Percentiles rank a stretch among this genome's conserved stretches.
Conservation (phyloP, 1,140 invertebrate genomes). For the Heliconius hermathena region DNA sequence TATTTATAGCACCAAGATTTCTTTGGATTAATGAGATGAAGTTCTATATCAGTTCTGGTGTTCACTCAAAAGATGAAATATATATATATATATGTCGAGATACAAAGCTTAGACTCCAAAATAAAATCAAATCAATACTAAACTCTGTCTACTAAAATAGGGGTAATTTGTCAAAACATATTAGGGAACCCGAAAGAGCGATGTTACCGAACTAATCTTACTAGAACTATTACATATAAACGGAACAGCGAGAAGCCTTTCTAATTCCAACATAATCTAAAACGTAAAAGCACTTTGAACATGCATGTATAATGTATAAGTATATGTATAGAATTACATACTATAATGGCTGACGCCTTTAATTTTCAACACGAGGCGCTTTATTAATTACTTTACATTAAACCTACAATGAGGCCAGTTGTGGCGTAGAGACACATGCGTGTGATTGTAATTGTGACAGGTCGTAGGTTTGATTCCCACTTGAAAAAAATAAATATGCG, state of each 20-base stretch:
- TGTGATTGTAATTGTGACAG: too few relatives aligned
- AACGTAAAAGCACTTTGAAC: background rate
- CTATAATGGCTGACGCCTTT: background rate
- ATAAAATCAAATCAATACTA: background rate
- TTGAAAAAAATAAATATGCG: too few relatives aligned
- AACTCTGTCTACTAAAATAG: background rate
- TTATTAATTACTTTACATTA: background rate
- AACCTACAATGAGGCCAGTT: too few relatives aligned
- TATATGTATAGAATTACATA: slow-evolving; percentile 1
- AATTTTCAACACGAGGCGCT: background rate
- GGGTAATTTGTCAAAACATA: background rate
- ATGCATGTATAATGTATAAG: background rate
- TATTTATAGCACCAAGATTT: too few relatives aligned
- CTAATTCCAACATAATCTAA: background rate
- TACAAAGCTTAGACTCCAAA: too few relatives aligned
- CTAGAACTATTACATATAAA: slow-evolving; percentile 6
- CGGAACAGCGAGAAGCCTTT: slow-evolving; percentile 7
- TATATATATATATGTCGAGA: too few relatives aligned
- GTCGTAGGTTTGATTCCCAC: too few relatives aligned
- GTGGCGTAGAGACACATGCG: too few relatives aligned
- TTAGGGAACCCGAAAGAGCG: background rate
- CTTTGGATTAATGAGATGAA: background rate
- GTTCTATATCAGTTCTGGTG: too few relatives aligned
- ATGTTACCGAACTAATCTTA: slow-evolving; percentile 1
- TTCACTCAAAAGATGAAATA: too few relatives aligned